These are phyloP conservation scores for Gallinago solitaria DNA, from an alignment of 2,797 vertebrate genomes.

Conservation along the genomic window DNA sequence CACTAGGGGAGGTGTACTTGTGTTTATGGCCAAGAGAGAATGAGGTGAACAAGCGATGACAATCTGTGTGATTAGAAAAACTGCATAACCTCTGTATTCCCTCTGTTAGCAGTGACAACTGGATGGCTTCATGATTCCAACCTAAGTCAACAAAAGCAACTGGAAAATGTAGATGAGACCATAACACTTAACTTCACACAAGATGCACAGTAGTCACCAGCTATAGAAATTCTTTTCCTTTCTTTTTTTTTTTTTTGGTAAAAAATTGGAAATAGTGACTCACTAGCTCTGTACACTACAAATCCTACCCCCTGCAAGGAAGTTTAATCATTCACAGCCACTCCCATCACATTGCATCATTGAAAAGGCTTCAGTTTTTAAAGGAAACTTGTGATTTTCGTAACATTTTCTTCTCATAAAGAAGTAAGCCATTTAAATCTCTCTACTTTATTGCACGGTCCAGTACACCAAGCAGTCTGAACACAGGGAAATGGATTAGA, in stretches of 20 bases:
- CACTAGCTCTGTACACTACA: not conserved
- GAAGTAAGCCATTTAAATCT: conserved; percentile 25
- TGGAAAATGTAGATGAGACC: not conserved
- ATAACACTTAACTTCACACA: not conserved
- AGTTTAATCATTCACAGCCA: not conserved
- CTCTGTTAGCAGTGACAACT: not conserved
- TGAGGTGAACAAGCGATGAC: not conserved
- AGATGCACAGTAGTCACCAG: not conserved
- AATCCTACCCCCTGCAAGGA: conserved; percentile 1
- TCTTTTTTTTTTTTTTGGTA: too few species aligned
- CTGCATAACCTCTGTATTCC: not conserved
- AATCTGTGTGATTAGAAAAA: not conserved
- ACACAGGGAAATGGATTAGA: conserved; percentile 44
- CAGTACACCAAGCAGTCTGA: not conserved
- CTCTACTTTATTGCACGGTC: conserved; percentile 9
- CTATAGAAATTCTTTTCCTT: not conserved
- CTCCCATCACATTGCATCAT: not conserved
- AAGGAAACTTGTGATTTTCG: conserved; percentile 30
- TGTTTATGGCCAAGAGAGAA: not conserved
- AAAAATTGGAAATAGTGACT: conserved; percentile 1
- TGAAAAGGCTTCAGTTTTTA: conserved; percentile 5
- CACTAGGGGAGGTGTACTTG: not conserved
- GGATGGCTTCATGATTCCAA: not conserved
- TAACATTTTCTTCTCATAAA: not conserved
- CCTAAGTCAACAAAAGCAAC: not conserved